These are phyloP conservation scores for Sclerodermus sp. DNA, from an alignment of 2,888 invertebrate genomes.

Conservation along the genomic window DNA sequence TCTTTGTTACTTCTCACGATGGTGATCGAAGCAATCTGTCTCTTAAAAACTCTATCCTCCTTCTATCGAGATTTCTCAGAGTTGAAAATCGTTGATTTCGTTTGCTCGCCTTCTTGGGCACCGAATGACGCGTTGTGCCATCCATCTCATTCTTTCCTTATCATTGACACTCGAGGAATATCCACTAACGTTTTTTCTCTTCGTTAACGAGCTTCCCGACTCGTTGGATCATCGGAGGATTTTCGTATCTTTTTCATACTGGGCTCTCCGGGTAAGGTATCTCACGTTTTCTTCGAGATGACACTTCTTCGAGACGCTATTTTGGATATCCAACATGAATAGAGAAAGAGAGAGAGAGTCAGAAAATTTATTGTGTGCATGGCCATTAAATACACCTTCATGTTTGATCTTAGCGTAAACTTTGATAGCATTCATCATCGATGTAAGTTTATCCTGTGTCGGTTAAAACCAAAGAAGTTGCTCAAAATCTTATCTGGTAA, in stretches of 20 bases:
- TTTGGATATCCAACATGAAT: too few species aligned
- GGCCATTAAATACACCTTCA: too few species aligned
- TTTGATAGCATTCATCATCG: constrained; percentile 13
- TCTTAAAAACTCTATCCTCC: not conserved
- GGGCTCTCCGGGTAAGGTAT: constrained; percentile 36
- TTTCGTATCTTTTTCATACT: constrained; percentile 1
- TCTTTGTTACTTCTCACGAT: too few species aligned
- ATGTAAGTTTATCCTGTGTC: constrained; percentile 18
- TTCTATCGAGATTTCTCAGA: not conserved
- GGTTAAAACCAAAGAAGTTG: constrained; percentile 27
- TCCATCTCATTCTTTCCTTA: not conserved
- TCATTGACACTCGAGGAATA: not conserved
- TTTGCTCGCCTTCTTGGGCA: not conserved
- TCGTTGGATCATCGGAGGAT: not conserved
- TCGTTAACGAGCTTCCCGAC: constrained; percentile 12
- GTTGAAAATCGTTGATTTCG: not conserved
- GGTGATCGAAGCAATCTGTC: too few species aligned
- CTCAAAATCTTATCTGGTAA: not conserved
- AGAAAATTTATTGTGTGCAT: too few species aligned
- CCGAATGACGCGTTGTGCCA: not conserved
- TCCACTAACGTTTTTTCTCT: constrained; percentile 2
- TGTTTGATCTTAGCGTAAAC: constrained; percentile 3
- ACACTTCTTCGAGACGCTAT: too few species aligned
- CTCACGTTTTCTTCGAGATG: constrained; percentile 9
- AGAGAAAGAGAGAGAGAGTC: too few species aligned